A percentile compares a stretch with the other conserved stretches of the same genome.
phyloP scores from a whole-genome alignment of 2,113 vertebrate species.

The Dasypus novemcinctus region DNA sequence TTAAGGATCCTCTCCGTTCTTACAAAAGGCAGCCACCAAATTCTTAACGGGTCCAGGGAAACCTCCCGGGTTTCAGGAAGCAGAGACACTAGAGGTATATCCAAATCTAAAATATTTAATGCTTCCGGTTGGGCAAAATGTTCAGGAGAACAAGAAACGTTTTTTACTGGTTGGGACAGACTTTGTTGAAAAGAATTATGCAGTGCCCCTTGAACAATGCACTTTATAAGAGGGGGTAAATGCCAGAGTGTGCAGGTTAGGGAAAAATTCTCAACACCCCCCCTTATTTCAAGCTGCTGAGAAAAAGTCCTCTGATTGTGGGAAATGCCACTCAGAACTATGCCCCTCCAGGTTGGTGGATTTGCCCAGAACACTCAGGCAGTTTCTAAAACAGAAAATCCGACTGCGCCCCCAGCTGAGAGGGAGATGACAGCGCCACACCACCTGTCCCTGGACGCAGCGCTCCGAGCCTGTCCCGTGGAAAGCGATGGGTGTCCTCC shows the following conservation, averaged over 20 bases:
- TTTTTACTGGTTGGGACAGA: not conserved
- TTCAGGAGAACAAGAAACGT: not conserved
- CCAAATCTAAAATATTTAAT: slow-evolving; percentile 15
- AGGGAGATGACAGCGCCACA: not conserved
- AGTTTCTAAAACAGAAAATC: not conserved
- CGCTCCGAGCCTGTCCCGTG: not conserved
- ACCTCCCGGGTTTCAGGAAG: not conserved
- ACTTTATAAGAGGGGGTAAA: not conserved
- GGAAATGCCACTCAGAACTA: not conserved
- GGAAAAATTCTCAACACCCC: not conserved
- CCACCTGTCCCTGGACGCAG: not conserved
- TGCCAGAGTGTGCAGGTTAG: not conserved
- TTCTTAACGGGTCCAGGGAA: not conserved
- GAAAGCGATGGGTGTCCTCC: not conserved
- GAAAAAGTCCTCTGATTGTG: not conserved
- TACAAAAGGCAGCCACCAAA: not conserved
- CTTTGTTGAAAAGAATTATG: not conserved
- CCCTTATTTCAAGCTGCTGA: not conserved
- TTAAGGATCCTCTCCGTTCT: not conserved
- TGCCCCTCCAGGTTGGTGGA: not conserved
- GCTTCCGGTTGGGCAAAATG: not conserved
- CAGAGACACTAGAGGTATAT: not conserved
- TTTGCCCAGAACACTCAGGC: not conserved
- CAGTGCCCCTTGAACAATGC: not conserved
- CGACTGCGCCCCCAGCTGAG: not conserved